Base-by-base conservation (phyloP, 2,113 vertebrate genomes). In the Odocoileus virginianus region DNA sequence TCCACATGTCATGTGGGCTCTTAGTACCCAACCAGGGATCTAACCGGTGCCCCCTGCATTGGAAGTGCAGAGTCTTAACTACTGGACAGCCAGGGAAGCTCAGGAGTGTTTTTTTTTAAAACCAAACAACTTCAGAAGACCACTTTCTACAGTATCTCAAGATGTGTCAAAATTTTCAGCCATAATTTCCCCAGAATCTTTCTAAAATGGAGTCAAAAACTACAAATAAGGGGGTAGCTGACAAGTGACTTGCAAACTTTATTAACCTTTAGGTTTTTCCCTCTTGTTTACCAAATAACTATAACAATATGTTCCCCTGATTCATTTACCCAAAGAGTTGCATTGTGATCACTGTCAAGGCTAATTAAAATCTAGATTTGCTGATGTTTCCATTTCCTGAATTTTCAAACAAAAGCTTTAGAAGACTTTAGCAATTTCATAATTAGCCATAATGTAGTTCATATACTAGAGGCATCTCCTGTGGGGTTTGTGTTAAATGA, bases 361-460 rank as follows among this genome's bases (percentile, higher is more conserved):
- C 91, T 89, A 93, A 79, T 87, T 92, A 94, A 86, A 91, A 89
- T 81, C 71, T 81, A 89, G 25, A 93, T 88, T 88, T 86, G 85
- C 87, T 93, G 95, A 96, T 87, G 52, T 52, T 74, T 60, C 57
- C 91, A 88, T 79, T 60, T 93, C 74, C 55, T 58, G 54, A 64
- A 67, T 83, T 96, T 94, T 83, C 27, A 93, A 91, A 95, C 79
- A 81, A 95, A 88, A 81, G 96, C 94, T 43, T 91, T 58, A 54
- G 47, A 95, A 83, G 95, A 85, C 33, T 74, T 79, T 33, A 87
- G 83, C 61, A 61, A 89, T 91, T 83, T 21, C 86, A 28, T 60
- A 76, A 95, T 87, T 84, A 27, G 21, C 30, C 97, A 82, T 47
- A 92, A 95, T 92, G 81, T 96, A 16, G 87, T 98, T 78, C 55